These are phyloP conservation scores for Tympanoctomys barrerae DNA, from an alignment of 2,797 vertebrate genomes.

Conservation along the genomic window DNA sequence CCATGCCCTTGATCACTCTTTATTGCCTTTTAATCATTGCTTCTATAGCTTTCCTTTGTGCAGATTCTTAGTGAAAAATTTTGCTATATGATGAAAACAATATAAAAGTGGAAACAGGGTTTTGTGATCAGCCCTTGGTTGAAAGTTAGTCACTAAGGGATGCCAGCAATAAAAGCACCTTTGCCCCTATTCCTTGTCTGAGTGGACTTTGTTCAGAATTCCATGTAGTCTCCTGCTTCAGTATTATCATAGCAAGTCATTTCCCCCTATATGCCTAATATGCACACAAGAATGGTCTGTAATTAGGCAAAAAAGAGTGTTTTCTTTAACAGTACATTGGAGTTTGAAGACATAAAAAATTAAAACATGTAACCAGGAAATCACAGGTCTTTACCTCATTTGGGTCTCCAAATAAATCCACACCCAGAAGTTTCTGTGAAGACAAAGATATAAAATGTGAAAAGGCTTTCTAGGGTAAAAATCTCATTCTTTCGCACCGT, in stretches of 20 bases:
- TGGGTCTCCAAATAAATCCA: conserved; percentile 41
- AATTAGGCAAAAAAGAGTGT: not conserved
- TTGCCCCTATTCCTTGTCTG: too few species aligned
- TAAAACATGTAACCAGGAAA: not conserved
- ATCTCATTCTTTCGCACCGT: too few species aligned
- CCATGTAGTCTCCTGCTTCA: too few species aligned
- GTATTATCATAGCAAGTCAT: not conserved
- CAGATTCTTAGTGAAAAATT: not conserved
- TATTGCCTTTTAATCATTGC: not conserved
- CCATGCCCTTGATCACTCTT: not conserved
- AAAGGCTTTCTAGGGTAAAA: not conserved
- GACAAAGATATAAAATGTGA: conserved; percentile 44
- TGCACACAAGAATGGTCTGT: not conserved
- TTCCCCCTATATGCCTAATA: not conserved
- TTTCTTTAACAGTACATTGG: not conserved
- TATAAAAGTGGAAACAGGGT: not conserved
- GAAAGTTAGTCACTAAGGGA: too few species aligned
- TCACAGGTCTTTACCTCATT: conserved; percentile 60
- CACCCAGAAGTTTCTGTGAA: conserved; percentile 19
- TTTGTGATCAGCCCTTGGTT: too few species aligned
- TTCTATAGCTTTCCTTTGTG: not conserved
- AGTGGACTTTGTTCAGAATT: too few species aligned
- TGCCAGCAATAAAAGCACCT: too few species aligned
- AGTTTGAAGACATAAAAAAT: not conserved
- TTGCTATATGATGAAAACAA: not conserved